These are phyloP conservation scores for Vanessa tameamea DNA, from an alignment of 1,140 invertebrate genomes.

Conservation along the genomic window DNA sequence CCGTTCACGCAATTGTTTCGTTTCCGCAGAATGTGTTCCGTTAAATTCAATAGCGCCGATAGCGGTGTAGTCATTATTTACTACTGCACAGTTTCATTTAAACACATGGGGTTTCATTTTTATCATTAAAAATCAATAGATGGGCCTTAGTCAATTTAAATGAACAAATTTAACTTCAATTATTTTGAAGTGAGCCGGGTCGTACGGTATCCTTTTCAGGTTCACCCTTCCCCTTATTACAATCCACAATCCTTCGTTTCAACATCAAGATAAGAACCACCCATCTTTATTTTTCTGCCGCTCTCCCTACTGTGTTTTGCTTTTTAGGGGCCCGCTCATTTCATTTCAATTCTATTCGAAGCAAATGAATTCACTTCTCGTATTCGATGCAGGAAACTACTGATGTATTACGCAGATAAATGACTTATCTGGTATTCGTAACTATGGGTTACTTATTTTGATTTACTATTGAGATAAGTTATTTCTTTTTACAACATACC, in stretches of 20 bases:
- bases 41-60: constrained; percentile 33
- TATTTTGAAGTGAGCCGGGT: constrained; percentile 74
- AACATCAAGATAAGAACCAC: constrained; percentile 75
- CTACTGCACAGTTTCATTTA: constrained; percentile 17
- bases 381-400: constrained; percentile 57
- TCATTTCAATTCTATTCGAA: constrained; percentile 72
- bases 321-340: constrained; percentile 67
- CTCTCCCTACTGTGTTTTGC: constrained; percentile 56
- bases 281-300: constrained; percentile 70
- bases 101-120: constrained; percentile 27
- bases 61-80: constrained; percentile 18
- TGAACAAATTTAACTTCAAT: constrained; percentile 79
- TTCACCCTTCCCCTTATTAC: constrained; percentile 74
- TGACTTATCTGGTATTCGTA: constrained; percentile 62
- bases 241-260: constrained; percentile 72
- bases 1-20: constrained; percentile 41
- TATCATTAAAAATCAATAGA: constrained; percentile 46
- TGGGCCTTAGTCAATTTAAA: constrained; percentile 59
- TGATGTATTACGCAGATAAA: constrained; percentile 69
- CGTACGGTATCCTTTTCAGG: constrained; percentile 70
- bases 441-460: constrained; percentile 57
- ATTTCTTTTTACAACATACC: neutral
- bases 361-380: constrained; percentile 70
- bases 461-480: constrained; percentile 25
- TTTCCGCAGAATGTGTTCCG: constrained; percentile 36